A percentile compares a stretch with the other conserved stretches of the same genome.
Conservation (phyloP, 2,888 invertebrate species). For the Napeogenes sylphis region DNA sequence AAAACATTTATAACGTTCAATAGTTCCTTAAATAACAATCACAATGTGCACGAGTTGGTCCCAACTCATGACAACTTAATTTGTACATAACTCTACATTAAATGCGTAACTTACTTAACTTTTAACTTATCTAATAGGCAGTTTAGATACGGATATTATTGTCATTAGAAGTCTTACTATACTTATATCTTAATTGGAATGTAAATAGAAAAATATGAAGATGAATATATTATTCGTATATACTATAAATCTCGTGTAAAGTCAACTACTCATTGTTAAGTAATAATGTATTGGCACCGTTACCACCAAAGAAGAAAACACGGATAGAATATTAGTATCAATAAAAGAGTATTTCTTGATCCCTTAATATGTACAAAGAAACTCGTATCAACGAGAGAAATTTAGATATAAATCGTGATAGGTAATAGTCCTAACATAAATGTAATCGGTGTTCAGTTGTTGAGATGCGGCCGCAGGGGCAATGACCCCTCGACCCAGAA, state of each 20-base stretch:
- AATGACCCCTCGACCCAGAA: slow-evolving; percentile 98
- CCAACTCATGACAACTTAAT: slow-evolving; percentile 62
- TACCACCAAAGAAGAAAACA: slow-evolving; percentile 14
- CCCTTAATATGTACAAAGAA: slow-evolving; percentile 7
- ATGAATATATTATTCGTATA: slow-evolving; percentile 6
- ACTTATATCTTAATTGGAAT: slow-evolving; percentile 40
- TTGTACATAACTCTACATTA: slow-evolving; percentile 71
- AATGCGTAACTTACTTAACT: slow-evolving; percentile 59
- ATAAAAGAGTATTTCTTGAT: slow-evolving; percentile 19
- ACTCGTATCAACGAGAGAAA: slow-evolving; percentile 1
- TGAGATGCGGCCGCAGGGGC: slow-evolving; percentile 86
- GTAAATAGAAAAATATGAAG: slow-evolving; percentile 27
- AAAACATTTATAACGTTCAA: slow-evolving; percentile 12
- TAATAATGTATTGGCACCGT: slow-evolving; percentile 27
- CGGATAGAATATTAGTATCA: neutral
- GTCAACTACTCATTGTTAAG: slow-evolving; percentile 6
- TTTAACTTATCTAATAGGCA: slow-evolving; percentile 40
- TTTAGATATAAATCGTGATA: neutral
- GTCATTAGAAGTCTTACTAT: slow-evolving; percentile 33
- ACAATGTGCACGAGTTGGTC: slow-evolving; percentile 61
- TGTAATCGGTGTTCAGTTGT: slow-evolving; percentile 43
- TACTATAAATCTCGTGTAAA: slow-evolving; percentile 11
- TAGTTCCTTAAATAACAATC: slow-evolving; percentile 40
- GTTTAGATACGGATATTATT: slow-evolving; percentile 39
- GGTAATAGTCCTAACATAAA: neutral